Percentiles rank a stretch among this genome's conserved stretches.
These are phyloP conservation scores for Pantherophis guttatus DNA, from an alignment of 2,113 vertebrate species.

Conservation along the genomic window DNA sequence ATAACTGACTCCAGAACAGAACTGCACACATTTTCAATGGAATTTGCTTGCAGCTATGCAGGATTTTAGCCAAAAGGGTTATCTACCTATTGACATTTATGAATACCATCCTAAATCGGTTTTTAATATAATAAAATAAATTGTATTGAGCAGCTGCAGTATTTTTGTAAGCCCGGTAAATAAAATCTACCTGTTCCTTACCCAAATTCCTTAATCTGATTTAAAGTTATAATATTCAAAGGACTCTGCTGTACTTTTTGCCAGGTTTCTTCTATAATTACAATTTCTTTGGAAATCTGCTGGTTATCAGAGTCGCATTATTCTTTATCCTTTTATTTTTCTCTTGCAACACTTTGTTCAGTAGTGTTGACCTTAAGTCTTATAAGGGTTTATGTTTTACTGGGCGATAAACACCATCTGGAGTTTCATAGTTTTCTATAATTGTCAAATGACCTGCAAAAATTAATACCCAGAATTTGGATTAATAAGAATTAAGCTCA, in stretches of 20 bases:
- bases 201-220: slow-evolving; percentile 3
- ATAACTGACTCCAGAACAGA: neutral
- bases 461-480: slow-evolving; percentile 7
- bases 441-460: slow-evolving; percentile 20
- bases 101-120: neutral
- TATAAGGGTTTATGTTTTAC: neutral
- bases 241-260: neutral
- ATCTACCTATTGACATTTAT: neutral
- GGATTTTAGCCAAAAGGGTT: neutral
- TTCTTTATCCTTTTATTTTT: slow-evolving; percentile 19
- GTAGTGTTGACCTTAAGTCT: neutral
- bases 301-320: slow-evolving; percentile 20
- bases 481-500: neutral
- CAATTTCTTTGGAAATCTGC: slow-evolving; percentile 1
- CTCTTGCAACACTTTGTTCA: neutral
- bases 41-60: neutral
- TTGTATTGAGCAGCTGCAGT: neutral
- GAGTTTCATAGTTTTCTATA: slow-evolving; percentile 12
- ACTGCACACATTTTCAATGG: neutral
- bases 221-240: neutral
- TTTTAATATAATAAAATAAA: neutral
- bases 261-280: neutral
- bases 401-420: neutral
- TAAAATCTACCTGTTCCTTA: neutral
- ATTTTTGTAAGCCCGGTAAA: neutral